Conservation (phyloP, 1,140 invertebrate genomes). For the Cecropterus lyciades region DNA sequence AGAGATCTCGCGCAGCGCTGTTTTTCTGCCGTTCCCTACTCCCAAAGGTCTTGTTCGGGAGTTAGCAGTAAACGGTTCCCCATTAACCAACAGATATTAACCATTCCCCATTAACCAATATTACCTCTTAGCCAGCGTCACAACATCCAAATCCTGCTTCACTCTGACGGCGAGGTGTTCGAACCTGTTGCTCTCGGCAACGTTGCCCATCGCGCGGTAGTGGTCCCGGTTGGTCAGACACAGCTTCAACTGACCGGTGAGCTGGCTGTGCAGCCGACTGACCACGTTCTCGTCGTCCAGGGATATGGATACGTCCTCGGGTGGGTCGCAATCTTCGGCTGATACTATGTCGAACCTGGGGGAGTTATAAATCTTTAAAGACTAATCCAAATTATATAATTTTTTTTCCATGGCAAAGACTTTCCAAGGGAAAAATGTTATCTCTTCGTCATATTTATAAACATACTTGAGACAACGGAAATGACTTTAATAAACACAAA, state of each 20-base stretch:
- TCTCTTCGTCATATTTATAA: too few relatives aligned
- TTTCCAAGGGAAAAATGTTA: too few relatives aligned
- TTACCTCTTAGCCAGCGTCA: conserved; percentile 88
- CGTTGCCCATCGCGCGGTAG: conserved; percentile 96
- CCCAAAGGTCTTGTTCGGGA: too few relatives aligned
- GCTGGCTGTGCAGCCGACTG: conserved; percentile 90
- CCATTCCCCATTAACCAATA: too few relatives aligned
- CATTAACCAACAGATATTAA: too few relatives aligned
- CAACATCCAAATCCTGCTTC: conserved; percentile 95
- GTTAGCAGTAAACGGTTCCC: too few relatives aligned
- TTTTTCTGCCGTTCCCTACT: too few relatives aligned
- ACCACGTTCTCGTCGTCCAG: conserved; percentile 82
- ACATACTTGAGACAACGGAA: too few relatives aligned
- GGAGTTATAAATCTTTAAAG: background rate
- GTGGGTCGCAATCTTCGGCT: conserved; percentile 89
- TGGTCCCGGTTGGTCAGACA: conserved; percentile 95
- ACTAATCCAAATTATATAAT: too few relatives aligned
- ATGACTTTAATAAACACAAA: too few relatives aligned
- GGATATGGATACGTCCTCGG: conserved; percentile 73
- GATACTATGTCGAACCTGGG: conserved; percentile 90
- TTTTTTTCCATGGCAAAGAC: too few relatives aligned
- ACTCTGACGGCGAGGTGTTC: conserved; percentile 93
- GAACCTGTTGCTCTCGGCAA: conserved; percentile 95
- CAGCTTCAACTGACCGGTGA: conserved; percentile 92
- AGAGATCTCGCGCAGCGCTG: too few relatives aligned